Conservation (phyloP, 2,888 invertebrate species). For the Troides helena region DNA sequence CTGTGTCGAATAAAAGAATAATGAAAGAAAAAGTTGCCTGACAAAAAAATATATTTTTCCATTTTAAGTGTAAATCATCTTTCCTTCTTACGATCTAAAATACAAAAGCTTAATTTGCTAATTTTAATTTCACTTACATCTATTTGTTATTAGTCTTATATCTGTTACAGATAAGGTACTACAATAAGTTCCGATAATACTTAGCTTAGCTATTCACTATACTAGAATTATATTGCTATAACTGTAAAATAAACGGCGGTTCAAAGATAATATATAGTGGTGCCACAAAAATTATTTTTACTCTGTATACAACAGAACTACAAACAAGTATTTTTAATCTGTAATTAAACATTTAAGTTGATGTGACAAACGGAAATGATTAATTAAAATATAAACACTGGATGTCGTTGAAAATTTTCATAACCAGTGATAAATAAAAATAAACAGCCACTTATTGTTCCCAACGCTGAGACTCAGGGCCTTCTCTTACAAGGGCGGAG, state of each 20-base stretch:
- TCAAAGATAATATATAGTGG: not conserved
- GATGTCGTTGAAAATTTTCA: too few relatives aligned
- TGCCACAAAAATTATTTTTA: constrained; percentile 3
- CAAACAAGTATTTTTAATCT: too few relatives aligned
- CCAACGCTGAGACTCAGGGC: too few relatives aligned
- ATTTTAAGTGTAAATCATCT: constrained; percentile 48
- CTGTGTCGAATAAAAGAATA: not conserved
- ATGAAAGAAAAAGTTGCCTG: constrained; percentile 35
- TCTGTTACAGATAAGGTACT: constrained; percentile 44
- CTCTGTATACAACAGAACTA: not conserved
- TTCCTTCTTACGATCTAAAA: constrained; percentile 29
- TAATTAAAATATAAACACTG: too few relatives aligned
- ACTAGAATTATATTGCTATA: constrained; percentile 29
- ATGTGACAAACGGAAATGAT: too few relatives aligned
- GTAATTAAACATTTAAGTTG: too few relatives aligned
- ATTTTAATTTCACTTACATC: constrained; percentile 39
- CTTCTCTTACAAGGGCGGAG: too few relatives aligned
- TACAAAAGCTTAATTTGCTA: constrained; percentile 44
- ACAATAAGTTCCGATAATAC: constrained; percentile 36
- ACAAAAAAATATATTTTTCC: constrained; percentile 57
- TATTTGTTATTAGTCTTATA: constrained; percentile 47
- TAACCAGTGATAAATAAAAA: too few relatives aligned
- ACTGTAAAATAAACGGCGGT: constrained; percentile 26
- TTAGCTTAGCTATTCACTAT: constrained; percentile 36
- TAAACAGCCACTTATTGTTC: too few relatives aligned